Evolutionary conservation across 2,113 vertebrate species (phyloP), one percentile per base, ranked within the genome.

Genomic region (Phycodurus eques): DNA sequence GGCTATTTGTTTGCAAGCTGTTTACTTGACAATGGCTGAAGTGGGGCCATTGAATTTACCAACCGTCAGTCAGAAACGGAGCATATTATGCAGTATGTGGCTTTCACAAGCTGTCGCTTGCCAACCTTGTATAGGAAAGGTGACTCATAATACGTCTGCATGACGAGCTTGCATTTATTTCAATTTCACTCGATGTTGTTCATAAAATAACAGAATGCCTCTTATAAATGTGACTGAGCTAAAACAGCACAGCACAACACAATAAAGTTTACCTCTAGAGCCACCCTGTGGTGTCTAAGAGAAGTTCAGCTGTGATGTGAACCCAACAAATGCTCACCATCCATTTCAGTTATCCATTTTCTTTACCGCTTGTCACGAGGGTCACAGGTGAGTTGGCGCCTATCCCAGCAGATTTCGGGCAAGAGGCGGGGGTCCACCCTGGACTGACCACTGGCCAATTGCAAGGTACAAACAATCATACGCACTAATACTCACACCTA

Each of bases 251-350:
- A 33, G 60, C 54, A n/a, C 20, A 53, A 15, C 44, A 5, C 27
- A 27, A 27, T 27, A 27, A 27, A 51, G 31, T 71, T 81, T 90
- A 92, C 80, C 83, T 90, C 88, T 83, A 93, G 93, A 85, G 95
- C 92, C 95, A 91, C 87, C 95, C 88, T 88, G 87, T 95, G 95
- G 92, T 77, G 31, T 31, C 6, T 67, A 8, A 44, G 2, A 71
- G 77, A 42, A 79, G 51, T 70, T 60, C 54, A 57, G 8, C 70
- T 17, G 56, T 27, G 61, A 46, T 67, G 44, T 0, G 0, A 1
- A 57, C 66, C 12, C 66, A 71, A 61, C 19, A 63, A 47, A 59
- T 1, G 44, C 51, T 68, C 65, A n/a, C 43, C 17, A 35, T 39
- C 59, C 59, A 19, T 35, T 4, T 47, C 27, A 47, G 9, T 6